phyloP scores from a whole-genome alignment of 2,888 invertebrate species.

The Caenorhabditis imperialis region DNA sequence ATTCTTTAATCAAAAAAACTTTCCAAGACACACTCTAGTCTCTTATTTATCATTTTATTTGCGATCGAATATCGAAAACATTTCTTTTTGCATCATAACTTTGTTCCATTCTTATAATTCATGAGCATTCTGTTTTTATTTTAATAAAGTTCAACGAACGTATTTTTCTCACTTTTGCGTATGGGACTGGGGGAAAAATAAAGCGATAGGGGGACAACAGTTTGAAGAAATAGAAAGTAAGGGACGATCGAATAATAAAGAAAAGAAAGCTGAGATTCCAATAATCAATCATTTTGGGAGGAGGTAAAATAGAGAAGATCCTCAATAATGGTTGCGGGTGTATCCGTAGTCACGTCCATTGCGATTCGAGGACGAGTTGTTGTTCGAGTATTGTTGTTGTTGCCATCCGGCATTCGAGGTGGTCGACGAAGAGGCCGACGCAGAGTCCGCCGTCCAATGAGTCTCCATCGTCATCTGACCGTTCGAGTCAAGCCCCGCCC shows the following conservation, averaged over 20 bases:
- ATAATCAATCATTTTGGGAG: too few species aligned
- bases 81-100: too few species aligned
- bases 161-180: too few species aligned
- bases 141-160: background rate
- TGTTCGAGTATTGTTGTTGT: background rate
- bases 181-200: too few species aligned
- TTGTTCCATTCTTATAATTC: too few species aligned
- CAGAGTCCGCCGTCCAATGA: slow-evolving; percentile 15
- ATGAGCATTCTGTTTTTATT: too few species aligned
- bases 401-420: slow-evolving; percentile 1
- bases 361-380: background rate
- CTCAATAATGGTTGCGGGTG: slow-evolving; percentile 2
- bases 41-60: background rate
- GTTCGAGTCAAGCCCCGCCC: slow-evolving; percentile 19
- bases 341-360: slow-evolving; percentile 3
- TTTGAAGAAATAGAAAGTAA: too few species aligned
- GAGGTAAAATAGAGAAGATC: too few species aligned
- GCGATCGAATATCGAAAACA: background rate
- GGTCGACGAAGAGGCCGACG: slow-evolving; percentile 16
- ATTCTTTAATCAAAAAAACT: too few species aligned
- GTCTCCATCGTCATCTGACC: slow-evolving; percentile 13
- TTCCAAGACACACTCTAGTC: background rate
- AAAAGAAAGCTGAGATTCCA: too few species aligned
- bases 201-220: too few species aligned
- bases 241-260: too few species aligned